A percentile compares a stretch with the other conserved stretches of the same genome.
phyloP scores from a whole-genome alignment of 2,888 invertebrate genomes.

The Scaptomyza caliginosa region DNA sequence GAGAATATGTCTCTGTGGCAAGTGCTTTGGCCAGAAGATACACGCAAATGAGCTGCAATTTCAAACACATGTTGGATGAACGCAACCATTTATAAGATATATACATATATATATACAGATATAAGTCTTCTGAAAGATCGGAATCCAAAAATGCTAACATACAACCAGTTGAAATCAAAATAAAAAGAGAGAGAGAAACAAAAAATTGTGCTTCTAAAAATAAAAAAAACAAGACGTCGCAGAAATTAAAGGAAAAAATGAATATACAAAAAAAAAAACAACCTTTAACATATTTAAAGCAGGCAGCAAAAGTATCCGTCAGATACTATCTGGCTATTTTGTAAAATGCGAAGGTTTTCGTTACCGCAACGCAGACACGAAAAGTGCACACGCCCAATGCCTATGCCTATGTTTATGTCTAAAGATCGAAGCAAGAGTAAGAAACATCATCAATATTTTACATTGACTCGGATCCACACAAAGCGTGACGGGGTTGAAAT shows the following conservation, averaged over 20 bases:
- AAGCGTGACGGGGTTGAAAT: constrained; percentile 31
- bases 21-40: constrained; percentile 40
- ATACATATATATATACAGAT: not conserved
- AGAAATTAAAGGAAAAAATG: constrained; percentile 24
- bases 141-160: constrained; percentile 70
- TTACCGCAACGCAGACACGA: constrained; percentile 13
- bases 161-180: constrained; percentile 66
- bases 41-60: constrained; percentile 56
- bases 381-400: constrained; percentile 2
- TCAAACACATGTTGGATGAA: constrained; percentile 75
- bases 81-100: constrained; percentile 29
- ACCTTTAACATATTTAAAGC: constrained; percentile 55
- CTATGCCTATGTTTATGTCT: not conserved
- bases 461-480: constrained; percentile 10
- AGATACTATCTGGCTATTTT: constrained; percentile 66
- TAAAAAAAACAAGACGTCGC: constrained; percentile 52
- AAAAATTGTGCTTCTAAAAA: constrained; percentile 69
- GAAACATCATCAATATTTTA: constrained; percentile 51
- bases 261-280: constrained; percentile 42
- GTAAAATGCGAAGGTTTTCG: constrained; percentile 70
- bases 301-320: constrained; percentile 50
- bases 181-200: constrained; percentile 25
- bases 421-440: constrained; percentile 13
- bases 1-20: constrained; percentile 15
- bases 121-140: constrained; percentile 24